Evolutionary conservation across 2,888 invertebrate species (phyloP).

Genomic region (Neria commutata): DNA sequence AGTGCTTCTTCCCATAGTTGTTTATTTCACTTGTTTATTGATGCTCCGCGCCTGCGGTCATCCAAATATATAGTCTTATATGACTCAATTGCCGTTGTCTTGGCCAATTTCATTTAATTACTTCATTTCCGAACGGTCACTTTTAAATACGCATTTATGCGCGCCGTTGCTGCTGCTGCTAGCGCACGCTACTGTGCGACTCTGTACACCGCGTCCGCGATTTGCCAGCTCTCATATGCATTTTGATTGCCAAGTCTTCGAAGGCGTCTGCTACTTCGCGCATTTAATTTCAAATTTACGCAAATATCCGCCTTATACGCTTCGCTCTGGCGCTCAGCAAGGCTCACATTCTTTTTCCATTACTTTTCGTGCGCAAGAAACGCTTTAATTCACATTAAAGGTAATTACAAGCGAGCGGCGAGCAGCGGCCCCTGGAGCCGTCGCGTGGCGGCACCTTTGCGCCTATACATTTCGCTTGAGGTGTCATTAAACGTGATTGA

Average conservation of each 20-base stretch:
- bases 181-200: too few species aligned
- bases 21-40: too few species aligned
- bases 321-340: too few species aligned
- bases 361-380: not conserved
- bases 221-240: too few species aligned
- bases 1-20: too few species aligned
- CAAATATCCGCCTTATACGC: constrained; percentile 5
- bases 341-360: not conserved
- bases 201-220: too few species aligned
- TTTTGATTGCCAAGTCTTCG: too few species aligned
- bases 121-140: not conserved
- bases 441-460: not conserved
- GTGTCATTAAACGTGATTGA: constrained; percentile 9
- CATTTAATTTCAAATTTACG: constrained; percentile 13
- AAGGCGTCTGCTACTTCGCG: not conserved
- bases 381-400: not conserved
- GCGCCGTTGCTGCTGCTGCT: too few species aligned
- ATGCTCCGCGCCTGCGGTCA: too few species aligned
- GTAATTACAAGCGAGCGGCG: constrained; percentile 5
- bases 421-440: not conserved
- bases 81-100: not conserved
- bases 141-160: not conserved
- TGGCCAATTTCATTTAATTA: not conserved
- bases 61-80: too few species aligned
- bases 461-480: not conserved